Conservation (phyloP, 1,140 invertebrate genomes). For the Spodoptera frugiperda region DNA sequence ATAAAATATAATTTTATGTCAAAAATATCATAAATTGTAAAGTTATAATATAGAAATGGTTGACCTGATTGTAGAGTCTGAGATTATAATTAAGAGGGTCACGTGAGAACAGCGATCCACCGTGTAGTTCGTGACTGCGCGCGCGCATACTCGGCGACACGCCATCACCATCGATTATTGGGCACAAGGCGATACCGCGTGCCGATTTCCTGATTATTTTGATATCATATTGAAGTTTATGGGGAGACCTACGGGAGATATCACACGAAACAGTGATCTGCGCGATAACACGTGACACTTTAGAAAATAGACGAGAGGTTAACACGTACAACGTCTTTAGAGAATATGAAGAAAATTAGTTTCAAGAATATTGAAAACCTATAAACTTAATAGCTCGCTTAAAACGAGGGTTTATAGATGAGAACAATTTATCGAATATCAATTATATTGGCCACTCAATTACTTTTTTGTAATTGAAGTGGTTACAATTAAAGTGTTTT, state of each 20-base stretch:
- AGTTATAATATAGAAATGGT: slow-evolving; percentile 4
- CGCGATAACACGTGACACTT: background rate
- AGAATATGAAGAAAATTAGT: too few relatives aligned
- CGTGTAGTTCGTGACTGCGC: slow-evolving; percentile 71
- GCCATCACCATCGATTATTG: slow-evolving; percentile 70
- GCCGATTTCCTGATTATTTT: slow-evolving; percentile 69
- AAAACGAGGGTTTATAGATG: background rate
- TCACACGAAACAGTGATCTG: background rate
- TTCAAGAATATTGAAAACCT: too few relatives aligned
- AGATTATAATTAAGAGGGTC: slow-evolving; percentile 81
- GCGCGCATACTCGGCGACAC: slow-evolving; percentile 66
- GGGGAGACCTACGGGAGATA: background rate
- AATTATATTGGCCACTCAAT: background rate
- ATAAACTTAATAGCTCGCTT: too few relatives aligned
- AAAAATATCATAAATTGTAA: too few relatives aligned
- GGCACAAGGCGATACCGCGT: slow-evolving; percentile 75
- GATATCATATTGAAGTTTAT: slow-evolving; percentile 33
- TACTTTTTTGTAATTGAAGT: background rate
- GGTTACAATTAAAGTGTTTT: background rate
- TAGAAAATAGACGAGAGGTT: background rate
- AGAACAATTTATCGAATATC: background rate
- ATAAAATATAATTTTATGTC: too few relatives aligned
- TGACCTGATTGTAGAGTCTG: slow-evolving; percentile 68
- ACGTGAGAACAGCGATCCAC: slow-evolving; percentile 71
- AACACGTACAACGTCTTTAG: too few relatives aligned